phyloP scores from a whole-genome alignment of 2,888 invertebrate genomes.

The Doris montereyensis region DNA sequence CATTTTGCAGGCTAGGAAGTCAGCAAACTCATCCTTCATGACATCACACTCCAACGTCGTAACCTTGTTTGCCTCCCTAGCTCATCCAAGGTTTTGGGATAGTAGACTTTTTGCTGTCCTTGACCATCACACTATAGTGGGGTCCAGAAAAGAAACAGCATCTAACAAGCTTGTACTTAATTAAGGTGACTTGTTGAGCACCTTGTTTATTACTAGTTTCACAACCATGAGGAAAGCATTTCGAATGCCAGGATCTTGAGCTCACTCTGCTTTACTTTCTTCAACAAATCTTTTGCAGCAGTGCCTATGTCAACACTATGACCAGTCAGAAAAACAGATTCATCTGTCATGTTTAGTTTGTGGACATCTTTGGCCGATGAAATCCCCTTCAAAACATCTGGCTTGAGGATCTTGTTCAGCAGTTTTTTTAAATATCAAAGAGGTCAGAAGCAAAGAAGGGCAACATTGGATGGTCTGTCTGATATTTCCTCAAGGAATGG shows the following conservation, averaged over 20 bases:
- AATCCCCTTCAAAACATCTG: not conserved
- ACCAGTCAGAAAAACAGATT: not conserved
- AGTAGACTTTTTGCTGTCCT: no score
- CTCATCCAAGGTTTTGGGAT: no score
- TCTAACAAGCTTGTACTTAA: not conserved
- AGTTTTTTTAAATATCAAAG: not conserved
- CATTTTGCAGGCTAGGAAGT: no score
- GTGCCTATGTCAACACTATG: not conserved
- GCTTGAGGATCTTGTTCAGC: not conserved
- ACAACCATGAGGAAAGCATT: not conserved
- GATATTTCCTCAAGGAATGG: constrained; percentile 29
- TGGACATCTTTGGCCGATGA: not conserved
- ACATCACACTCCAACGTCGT: no score
- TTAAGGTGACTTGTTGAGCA: not conserved
- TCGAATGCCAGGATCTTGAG: not conserved
- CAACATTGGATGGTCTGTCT: constrained; percentile 23
- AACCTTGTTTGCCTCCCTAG: no score
- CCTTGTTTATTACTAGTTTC: not conserved
- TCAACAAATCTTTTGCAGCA: not conserved
- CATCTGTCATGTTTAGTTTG: not conserved
- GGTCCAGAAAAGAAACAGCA: not conserved
- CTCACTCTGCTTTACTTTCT: not conserved
- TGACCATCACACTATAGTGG: no score
- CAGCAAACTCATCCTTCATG: no score
- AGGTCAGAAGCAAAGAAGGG: constrained; percentile 20